These are phyloP conservation scores for Druon quercuslanigerum DNA, from an alignment of 1,140 invertebrate species.

Conservation along the genomic window DNA sequence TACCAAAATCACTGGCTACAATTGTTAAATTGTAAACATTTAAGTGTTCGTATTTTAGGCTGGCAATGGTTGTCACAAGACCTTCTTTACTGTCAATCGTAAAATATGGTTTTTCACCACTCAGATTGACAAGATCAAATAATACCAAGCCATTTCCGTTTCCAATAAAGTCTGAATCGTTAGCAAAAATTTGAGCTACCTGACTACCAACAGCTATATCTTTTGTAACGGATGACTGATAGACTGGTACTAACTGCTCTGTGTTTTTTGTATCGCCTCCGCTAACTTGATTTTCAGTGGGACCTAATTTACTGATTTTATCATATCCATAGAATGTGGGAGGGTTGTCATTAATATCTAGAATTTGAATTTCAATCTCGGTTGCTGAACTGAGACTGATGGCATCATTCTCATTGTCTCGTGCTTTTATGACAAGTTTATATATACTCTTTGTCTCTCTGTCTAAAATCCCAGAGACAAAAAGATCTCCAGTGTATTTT, in stretches of 20 bases:
- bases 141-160: constrained; percentile 90
- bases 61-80: constrained; percentile 83
- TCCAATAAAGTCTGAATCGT: constrained; percentile 88
- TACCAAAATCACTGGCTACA: constrained; percentile 88
- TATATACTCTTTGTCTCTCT: constrained; percentile 85
- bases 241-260: constrained; percentile 78
- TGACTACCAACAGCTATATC: constrained; percentile 82
- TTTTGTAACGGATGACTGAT: constrained; percentile 82
- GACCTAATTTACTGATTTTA: constrained; percentile 69
- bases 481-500: constrained; percentile 83
- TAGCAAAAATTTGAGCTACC: constrained; percentile 85
- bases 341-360: constrained; percentile 88
- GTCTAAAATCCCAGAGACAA: constrained; percentile 86
- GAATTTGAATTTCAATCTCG: constrained; percentile 86
- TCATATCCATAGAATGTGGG: constrained; percentile 85
- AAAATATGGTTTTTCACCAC: constrained; percentile 81
- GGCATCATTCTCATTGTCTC: constrained; percentile 79
- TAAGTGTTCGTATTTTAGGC: constrained; percentile 83
- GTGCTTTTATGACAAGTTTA: constrained; percentile 84
- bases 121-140: constrained; percentile 81
- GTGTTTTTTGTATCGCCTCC: constrained; percentile 27
- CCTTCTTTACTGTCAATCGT: constrained; percentile 88
- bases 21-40: constrained; percentile 84
- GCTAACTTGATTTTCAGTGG: constrained; percentile 22
- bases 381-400: constrained; percentile 81